Evolutionary conservation across 2,113 vertebrate genomes (phyloP), one percentile per base, ranked within the genome.

Genomic region (Coracopsis vasa): DNA sequence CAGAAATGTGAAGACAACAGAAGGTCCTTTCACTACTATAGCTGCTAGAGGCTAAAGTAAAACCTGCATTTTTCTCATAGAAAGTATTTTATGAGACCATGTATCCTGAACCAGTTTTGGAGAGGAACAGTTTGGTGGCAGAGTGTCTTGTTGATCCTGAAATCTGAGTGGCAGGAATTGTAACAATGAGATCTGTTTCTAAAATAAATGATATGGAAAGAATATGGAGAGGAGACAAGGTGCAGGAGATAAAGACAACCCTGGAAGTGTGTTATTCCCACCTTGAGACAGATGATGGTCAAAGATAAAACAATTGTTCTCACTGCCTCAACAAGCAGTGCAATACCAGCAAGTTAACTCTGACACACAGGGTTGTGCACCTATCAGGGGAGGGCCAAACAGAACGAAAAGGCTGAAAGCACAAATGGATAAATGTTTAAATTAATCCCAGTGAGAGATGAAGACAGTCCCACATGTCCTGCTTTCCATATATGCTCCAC

Each of bases 151-250:
- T 14, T 54, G 35, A 64, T 28, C 17, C 31, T 44, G 33, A 82
- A 88, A 51, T 50, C 19, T 0, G 1, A 60, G 31, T 2, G 6
- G 19, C 7, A 8, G 39, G 28, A 42, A 5, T 14, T 25, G 39
- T 86, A 51, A 47, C 51, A 69, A 4, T 33, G n/a, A 75, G 39
- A 65, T 42, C 10, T 29, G 20, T 61, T 86, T 79, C 60, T 69
- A 80, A 86, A 77, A 80, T 72, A 80, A 80, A 61, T 13, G 0
- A 31, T 21, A 60, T 4, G 20, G 67, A 77, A 88, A 65, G 37
- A 21, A 80, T 80, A n/a, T 1, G 5, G 50, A 62, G 10, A 23
- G 42, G 29, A 82, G 33, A 39, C 44, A 86, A 82, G 72, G 25
- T 72, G 19, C 11, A 39, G 23, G 51, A 90, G 39, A 25, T 33